These are phyloP conservation scores for Emmelina monodactyla DNA, from an alignment of 2,888 invertebrate species.

Conservation along the genomic window DNA sequence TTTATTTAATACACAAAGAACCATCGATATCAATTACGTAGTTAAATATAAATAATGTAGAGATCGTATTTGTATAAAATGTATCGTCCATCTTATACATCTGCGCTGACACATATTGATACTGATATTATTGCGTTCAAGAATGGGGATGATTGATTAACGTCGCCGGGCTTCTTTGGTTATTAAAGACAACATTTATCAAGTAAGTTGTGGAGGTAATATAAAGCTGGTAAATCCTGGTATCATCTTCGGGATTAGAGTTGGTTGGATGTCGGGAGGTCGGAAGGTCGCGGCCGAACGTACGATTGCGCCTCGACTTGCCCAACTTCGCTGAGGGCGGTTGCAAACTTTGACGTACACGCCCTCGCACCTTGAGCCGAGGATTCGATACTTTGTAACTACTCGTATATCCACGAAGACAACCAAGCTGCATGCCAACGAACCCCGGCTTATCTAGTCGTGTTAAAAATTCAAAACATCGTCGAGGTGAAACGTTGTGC, in stretches of 20 bases:
- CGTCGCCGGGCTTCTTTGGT: constrained; percentile 14
- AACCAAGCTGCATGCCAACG: constrained; percentile 13
- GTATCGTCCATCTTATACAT: not conserved
- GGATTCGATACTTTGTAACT: constrained; percentile 55
- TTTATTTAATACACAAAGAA: too few relatives aligned
- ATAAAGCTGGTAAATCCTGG: constrained; percentile 55
- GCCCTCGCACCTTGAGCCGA: constrained; percentile 54
- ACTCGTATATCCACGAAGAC: constrained; percentile 33
- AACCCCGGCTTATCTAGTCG: not conserved
- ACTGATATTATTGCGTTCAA: constrained; percentile 3
- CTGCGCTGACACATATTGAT: constrained; percentile 7
- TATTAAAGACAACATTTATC: constrained; percentile 37
- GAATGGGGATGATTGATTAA: constrained; percentile 13
- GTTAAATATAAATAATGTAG: too few relatives aligned
- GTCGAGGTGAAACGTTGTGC: too few relatives aligned
- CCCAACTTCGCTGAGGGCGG: constrained; percentile 60
- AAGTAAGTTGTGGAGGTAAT: constrained; percentile 45
- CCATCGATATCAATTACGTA: too few relatives aligned
- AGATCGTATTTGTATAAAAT: not conserved
- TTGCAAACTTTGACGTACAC: constrained; percentile 61
- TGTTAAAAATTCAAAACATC: too few relatives aligned
- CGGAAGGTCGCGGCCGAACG: constrained; percentile 27
- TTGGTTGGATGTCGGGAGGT: constrained; percentile 46
- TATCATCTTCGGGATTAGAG: constrained; percentile 61
- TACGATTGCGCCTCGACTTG: constrained; percentile 55